Percentiles rank a stretch among this genome's conserved stretches.
Evolutionary conservation across 2,113 vertebrate species (phyloP).

Genomic region (Pagrus major): DNA sequence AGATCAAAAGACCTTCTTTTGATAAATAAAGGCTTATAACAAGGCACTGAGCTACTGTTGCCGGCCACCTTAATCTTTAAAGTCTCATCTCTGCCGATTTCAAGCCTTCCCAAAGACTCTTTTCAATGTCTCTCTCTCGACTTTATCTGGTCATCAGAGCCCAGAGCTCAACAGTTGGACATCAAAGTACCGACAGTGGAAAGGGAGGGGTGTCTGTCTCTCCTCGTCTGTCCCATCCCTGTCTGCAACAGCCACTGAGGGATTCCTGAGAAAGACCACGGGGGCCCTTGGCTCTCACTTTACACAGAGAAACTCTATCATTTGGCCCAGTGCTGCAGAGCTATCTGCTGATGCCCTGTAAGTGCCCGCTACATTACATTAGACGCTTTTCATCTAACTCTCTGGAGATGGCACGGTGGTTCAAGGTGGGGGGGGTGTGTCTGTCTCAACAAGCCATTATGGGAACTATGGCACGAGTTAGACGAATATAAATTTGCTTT

Average conservation of each 20-base stretch:
- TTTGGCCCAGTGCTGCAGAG: slow-evolving; percentile 48
- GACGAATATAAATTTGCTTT: too few species aligned
- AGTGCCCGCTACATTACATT: slow-evolving; percentile 67
- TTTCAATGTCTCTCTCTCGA: slow-evolving; percentile 65
- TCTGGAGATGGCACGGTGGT: slow-evolving; percentile 53
- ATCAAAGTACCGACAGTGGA: slow-evolving; percentile 81
- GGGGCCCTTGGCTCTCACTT: slow-evolving; percentile 76
- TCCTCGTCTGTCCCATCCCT: slow-evolving; percentile 71
- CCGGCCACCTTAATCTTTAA: slow-evolving; percentile 52
- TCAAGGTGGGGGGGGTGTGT: slow-evolving; percentile 23
- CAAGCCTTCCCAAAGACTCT: slow-evolving; percentile 63
- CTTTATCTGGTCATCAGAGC: slow-evolving; percentile 83
- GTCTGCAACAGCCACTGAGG: slow-evolving; percentile 65
- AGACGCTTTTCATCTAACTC: slow-evolving; percentile 69
- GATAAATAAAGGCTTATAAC: slow-evolving; percentile 15
- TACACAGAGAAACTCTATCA: slow-evolving; percentile 78
- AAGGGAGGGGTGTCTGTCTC: slow-evolving; percentile 73
- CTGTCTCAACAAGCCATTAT: too few species aligned
- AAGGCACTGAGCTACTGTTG: slow-evolving; percentile 30
- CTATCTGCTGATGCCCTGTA: slow-evolving; percentile 64
- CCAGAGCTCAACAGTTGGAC: slow-evolving; percentile 71
- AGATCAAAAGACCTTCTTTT: slow-evolving; percentile 4
- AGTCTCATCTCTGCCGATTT: slow-evolving; percentile 63
- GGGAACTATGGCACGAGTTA: too few species aligned
- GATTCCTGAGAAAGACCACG: slow-evolving; percentile 65